Evolutionary conservation across 2,888 invertebrate species (phyloP), one percentile per base, ranked within the genome.

Genomic region (Mesochorus sp.): DNA sequence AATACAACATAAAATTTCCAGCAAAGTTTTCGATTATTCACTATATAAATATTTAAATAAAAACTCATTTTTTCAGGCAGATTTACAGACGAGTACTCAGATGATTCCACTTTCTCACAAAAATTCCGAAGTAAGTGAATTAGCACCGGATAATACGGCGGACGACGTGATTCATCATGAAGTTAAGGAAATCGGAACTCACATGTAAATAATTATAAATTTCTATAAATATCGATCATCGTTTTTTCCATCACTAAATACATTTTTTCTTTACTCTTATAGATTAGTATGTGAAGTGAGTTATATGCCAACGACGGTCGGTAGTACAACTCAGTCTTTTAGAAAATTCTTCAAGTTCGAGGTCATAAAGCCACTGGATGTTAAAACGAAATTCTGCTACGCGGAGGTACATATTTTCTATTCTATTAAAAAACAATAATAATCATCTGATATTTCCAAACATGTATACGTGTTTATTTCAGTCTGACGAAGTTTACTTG

Each of bases 121-220:
- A 84, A 94, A 95, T 85, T 93, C 93, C 85, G 86, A 91, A 81
- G 88, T 92, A 55, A 89, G 91, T 26, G 92, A 93, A 83, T 91
- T 95, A 76, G 91, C 91, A 53, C 95, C 97, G 0, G 96, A 97
- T 85, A 95, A 96, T 88, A 98, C 97, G 8, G 93, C 98, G 12
- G 98, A 98, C 92, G 96, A 98, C 92, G 97, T 99, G 34, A 98
- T 99, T 87, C 97, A 98, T 88, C 98, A 99, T 92, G 99, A 99
- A 94, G 98, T 99, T n/a, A 99, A 99, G 92, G 99, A 99, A 92
- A 95, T 98, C 83, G 99, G 99, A 44, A 97, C 98, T 51, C 99
- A 99, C 89, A 98, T 99, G 96, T 97, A 92, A 91, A 94, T 88
- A 47, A 34, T 12, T 19, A 67, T 55, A 44, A 5, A 19, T 4